Conservation (phyloP, 2,797 vertebrate species). For the Oryzias dopingdopingensis region DNA sequence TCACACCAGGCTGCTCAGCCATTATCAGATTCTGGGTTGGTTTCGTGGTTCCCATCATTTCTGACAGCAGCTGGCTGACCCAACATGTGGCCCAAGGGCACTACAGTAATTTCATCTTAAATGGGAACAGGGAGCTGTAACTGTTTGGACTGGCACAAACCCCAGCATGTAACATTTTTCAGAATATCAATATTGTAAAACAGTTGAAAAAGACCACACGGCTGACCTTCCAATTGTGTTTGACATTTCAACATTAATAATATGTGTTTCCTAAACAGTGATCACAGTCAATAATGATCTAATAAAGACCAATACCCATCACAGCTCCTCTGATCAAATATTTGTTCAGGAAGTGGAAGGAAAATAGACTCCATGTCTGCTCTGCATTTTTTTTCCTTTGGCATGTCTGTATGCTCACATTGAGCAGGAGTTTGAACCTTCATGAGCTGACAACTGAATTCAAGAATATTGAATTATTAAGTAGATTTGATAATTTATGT, state of each 20-base stretch:
- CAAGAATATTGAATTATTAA: no score
- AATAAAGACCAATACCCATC: constrained; percentile 81
- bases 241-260: constrained; percentile 40
- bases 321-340: constrained; percentile 77
- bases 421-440: background rate
- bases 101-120: constrained; percentile 71
- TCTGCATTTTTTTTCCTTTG: constrained; percentile 8
- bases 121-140: constrained; percentile 62
- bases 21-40: constrained; percentile 10
- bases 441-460: no score
- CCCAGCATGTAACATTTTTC: background rate
- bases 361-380: constrained; percentile 46
- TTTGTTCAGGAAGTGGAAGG: constrained; percentile 57
- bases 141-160: constrained; percentile 8
- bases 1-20: constrained; percentile 12
- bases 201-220: constrained; percentile 22
- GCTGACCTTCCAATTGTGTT: constrained; percentile 43
- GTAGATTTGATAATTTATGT: no score
- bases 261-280: constrained; percentile 46
- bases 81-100: constrained; percentile 70
- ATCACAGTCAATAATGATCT: constrained; percentile 77
- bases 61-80: constrained; percentile 59
- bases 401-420: constrained; percentile 14
- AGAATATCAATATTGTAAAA: constrained; percentile 7
- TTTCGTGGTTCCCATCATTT: constrained; percentile 34